A percentile compares a stretch with the other conserved stretches of the same genome.
Evolutionary conservation across 2,113 vertebrate genomes (phyloP).

Genomic region (Oreochromis aureus): DNA sequence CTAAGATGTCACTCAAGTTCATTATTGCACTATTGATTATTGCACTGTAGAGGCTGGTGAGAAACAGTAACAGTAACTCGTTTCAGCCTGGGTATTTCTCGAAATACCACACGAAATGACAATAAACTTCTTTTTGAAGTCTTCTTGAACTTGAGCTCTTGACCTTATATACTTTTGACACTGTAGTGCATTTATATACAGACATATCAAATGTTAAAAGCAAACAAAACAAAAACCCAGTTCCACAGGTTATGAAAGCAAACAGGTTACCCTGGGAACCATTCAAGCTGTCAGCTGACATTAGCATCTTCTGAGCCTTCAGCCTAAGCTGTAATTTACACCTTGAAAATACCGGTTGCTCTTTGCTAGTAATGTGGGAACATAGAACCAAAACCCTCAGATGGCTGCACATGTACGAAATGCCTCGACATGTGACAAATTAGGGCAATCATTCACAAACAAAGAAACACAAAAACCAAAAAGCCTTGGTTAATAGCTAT

Average conservation of each 20-base stretch:
- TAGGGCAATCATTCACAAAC: not conserved
- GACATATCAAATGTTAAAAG: not conserved
- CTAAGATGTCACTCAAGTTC: not conserved
- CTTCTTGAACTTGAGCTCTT: not conserved
- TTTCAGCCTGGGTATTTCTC: not conserved
- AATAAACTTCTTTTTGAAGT: fast-evolving
- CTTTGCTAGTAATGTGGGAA: not conserved
- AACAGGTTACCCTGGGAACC: not conserved
- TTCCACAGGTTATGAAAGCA: not conserved
- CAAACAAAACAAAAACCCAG: not conserved
- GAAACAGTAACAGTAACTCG: not conserved
- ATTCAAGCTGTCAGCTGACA: not conserved
- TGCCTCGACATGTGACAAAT: not conserved
- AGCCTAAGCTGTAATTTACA: not conserved
- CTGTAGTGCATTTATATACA: not conserved
- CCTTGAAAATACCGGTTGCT: not conserved
- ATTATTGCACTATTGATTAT: not conserved
- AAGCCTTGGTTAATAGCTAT: not conserved
- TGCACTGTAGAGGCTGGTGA: not conserved
- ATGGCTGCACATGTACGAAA: not conserved
- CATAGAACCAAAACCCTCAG: not conserved
- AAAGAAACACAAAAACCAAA: not conserved
- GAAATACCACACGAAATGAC: not conserved
- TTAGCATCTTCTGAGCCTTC: too few relatives aligned
- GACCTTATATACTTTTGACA: not conserved